Evolutionary conservation across 2,888 invertebrate species (phyloP).

Genomic region (Tryphoninae sp.): DNA sequence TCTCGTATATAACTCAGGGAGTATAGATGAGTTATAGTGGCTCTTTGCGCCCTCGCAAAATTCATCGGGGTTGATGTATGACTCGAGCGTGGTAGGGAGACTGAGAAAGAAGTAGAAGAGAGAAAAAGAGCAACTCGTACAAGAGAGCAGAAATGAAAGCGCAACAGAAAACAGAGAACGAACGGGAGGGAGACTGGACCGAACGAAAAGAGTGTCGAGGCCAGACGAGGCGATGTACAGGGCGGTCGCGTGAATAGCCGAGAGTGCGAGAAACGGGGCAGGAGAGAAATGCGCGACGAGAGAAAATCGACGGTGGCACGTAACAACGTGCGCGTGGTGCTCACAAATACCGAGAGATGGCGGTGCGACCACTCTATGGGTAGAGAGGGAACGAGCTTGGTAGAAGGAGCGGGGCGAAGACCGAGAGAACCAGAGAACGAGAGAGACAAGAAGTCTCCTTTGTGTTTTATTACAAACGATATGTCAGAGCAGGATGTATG

Average conservation of each 20-base stretch:
- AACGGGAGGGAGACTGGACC: conserved; percentile 30
- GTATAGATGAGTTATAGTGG: conserved; percentile 79
- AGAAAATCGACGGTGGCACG: conserved; percentile 51
- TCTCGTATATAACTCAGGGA: conserved; percentile 70
- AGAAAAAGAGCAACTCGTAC: background rate
- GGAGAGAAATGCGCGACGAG: conserved; percentile 25
- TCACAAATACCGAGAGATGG: conserved; percentile 73
- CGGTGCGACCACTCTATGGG: background rate
- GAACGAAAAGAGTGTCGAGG: conserved; percentile 22
- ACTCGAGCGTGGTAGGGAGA: conserved; percentile 73
- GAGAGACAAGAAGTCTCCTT: conserved; percentile 71
- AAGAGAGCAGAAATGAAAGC: background rate
- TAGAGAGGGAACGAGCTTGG: conserved; percentile 26
- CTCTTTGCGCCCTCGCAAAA: conserved; percentile 77
- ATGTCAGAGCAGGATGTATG: conserved; percentile 79
- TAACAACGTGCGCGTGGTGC: conserved; percentile 47
- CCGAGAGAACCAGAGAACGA: conserved; percentile 27
- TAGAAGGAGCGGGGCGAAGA: background rate
- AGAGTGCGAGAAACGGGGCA: conserved; percentile 35
- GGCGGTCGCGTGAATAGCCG: conserved; percentile 45
- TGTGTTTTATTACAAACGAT: conserved; percentile 81
- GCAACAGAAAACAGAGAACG: conserved; percentile 18
- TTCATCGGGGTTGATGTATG: conserved; percentile 78
- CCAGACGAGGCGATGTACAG: conserved; percentile 31
- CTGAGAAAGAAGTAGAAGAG: conserved; percentile 46